Evolutionary conservation across 2,888 invertebrate genomes (phyloP).

Genomic region (Ornithoptera alexandrae): DNA sequence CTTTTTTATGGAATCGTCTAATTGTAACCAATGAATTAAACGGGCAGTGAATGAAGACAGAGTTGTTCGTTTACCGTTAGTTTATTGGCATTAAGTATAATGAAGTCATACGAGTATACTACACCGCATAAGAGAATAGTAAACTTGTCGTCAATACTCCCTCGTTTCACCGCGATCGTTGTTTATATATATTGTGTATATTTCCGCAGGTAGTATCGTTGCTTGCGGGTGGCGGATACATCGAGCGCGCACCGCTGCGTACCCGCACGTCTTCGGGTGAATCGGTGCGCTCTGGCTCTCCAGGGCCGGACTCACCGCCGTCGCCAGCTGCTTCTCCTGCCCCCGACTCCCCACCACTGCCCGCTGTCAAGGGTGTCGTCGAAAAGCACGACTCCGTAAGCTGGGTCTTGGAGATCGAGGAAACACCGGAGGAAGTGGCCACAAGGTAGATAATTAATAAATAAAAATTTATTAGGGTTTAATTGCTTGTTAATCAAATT

Average conservation of each 20-base stretch:
- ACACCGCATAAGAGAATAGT: too few relatives aligned
- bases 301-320: conserved; percentile 67
- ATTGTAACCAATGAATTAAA: too few relatives aligned
- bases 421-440: conserved; percentile 85
- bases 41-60: too few relatives aligned
- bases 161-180: too few relatives aligned
- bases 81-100: too few relatives aligned
- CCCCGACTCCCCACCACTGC: conserved; percentile 83
- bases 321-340: conserved; percentile 58
- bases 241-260: conserved; percentile 62
- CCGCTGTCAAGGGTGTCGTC: conserved; percentile 90
- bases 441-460: conserved; percentile 57
- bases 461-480: too few relatives aligned
- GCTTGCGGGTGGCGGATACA: conserved; percentile 67
- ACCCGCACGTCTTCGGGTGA: conserved; percentile 68
- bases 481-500: too few relatives aligned
- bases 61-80: too few relatives aligned
- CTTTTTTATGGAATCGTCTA: too few relatives aligned
- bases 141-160: too few relatives aligned
- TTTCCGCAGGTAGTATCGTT: conserved; percentile 73
- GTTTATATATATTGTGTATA: not conserved
- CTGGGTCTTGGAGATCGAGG: conserved; percentile 90
- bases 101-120: too few relatives aligned
- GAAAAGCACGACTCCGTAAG: conserved; percentile 93
- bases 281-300: conserved; percentile 62